Conservation (phyloP, 2,113 vertebrate species). For the Theristicus caerulescens region DNA sequence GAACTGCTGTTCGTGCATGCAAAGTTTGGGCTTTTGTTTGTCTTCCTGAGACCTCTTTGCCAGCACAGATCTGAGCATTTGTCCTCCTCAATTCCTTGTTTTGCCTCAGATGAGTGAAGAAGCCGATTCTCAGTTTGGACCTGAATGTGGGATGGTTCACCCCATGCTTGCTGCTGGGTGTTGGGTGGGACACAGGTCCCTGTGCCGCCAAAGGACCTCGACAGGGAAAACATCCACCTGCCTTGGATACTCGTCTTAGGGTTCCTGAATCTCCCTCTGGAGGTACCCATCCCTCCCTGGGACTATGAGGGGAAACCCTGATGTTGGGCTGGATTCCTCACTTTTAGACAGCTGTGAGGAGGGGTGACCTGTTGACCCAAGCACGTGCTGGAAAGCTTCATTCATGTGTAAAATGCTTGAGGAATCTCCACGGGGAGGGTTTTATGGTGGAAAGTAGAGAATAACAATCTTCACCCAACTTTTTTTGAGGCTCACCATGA, state of each 20-base stretch:
- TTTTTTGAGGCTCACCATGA: not conserved
- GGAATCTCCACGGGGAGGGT: rapidly evolving
- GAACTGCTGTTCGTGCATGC: not conserved
- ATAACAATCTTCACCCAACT: not conserved
- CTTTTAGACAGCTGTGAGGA: not conserved
- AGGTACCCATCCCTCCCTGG: not conserved
- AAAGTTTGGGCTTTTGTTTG: not conserved
- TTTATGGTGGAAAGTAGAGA: not conserved
- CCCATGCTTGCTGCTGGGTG: not conserved
- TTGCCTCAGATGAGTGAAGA: not conserved
- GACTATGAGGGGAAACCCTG: not conserved
- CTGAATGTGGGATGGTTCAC: not conserved
- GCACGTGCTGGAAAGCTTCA: not conserved
- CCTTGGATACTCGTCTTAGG: not conserved
- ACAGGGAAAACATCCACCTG: not conserved
- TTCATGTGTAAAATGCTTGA: not conserved
- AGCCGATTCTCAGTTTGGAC: not conserved
- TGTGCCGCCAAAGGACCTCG: not conserved
- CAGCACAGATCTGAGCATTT: not conserved
- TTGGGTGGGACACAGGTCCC: not conserved
- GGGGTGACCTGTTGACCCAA: not conserved
- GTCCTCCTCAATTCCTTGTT: not conserved
- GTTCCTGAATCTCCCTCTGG: not conserved
- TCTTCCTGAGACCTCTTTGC: not conserved
- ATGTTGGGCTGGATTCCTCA: not conserved